These are phyloP conservation scores for Lasioglossum vierecki DNA, from an alignment of 2,888 invertebrate species.

Conservation along the genomic window DNA sequence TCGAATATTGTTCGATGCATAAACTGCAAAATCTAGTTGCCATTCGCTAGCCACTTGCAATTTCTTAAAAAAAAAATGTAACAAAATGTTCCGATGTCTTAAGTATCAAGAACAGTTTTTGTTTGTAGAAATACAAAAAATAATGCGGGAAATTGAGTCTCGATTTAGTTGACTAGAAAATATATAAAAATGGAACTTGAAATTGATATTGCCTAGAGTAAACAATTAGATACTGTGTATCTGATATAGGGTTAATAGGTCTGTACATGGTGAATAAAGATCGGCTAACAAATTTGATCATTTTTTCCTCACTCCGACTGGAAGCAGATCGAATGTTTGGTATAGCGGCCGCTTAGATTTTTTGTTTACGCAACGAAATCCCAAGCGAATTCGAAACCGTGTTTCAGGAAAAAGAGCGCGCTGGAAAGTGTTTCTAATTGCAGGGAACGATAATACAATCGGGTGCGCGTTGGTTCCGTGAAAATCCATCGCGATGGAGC, in stretches of 20 bases:
- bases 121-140: neutral
- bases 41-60: neutral
- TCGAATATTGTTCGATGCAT: neutral
- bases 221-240: neutral
- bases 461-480: conserved; percentile 17
- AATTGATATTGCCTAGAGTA: neutral
- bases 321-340: too few species aligned
- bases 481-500: conserved; percentile 41
- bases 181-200: neutral
- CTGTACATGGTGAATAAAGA: neutral
- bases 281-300: neutral
- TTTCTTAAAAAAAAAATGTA: neutral
- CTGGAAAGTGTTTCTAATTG: conserved; percentile 11
- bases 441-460: conserved; percentile 28
- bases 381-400: neutral
- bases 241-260: neutral
- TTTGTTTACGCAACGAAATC: neutral
- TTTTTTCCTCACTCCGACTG: neutral
- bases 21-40: neutral
- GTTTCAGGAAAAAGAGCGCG: neutral
- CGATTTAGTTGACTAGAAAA: neutral
- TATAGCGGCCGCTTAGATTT: neutral
- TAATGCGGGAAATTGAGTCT: neutral
- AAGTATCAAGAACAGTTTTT: too few species aligned
- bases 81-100: neutral